Evolutionary conservation across 1,140 invertebrate genomes (phyloP).

Genomic region (Trigoniulus corallinus): DNA sequence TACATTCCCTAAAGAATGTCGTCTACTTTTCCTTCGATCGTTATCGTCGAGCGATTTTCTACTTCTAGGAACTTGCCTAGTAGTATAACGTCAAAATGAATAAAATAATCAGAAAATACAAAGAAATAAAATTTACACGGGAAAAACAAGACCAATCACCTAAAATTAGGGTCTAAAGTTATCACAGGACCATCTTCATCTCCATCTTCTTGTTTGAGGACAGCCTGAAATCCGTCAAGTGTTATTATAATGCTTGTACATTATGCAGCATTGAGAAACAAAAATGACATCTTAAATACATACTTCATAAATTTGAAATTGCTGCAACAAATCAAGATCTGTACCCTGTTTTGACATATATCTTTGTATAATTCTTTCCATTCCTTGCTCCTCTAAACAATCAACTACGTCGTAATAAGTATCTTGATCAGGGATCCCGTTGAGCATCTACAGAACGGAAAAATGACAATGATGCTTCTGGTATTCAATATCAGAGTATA

Average conservation of each 20-base stretch:
- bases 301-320: constrained; percentile 82
- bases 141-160: constrained; percentile 31
- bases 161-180: constrained; percentile 61
- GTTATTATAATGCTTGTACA: too few species aligned
- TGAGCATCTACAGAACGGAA: constrained; percentile 45
- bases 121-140: too few species aligned
- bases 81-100: too few species aligned
- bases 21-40: constrained; percentile 52
- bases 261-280: neutral
- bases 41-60: constrained; percentile 40
- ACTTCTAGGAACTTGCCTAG: constrained; percentile 54
- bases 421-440: constrained; percentile 90
- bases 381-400: constrained; percentile 85
- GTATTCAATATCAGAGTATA: neutral
- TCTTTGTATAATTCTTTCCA: constrained; percentile 76
- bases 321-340: constrained; percentile 78
- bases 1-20: constrained; percentile 39
- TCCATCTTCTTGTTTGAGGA: constrained; percentile 74
- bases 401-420: constrained; percentile 98
- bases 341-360: constrained; percentile 84
- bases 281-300: neutral
- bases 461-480: neutral
- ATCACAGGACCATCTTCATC: constrained; percentile 48
- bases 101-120: too few species aligned
- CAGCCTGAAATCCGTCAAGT: constrained; percentile 34